Evolutionary conservation across 92 coral and sea anemone genomes (phyloP).

Genomic region (Palythoa caribaeorum): DNA sequence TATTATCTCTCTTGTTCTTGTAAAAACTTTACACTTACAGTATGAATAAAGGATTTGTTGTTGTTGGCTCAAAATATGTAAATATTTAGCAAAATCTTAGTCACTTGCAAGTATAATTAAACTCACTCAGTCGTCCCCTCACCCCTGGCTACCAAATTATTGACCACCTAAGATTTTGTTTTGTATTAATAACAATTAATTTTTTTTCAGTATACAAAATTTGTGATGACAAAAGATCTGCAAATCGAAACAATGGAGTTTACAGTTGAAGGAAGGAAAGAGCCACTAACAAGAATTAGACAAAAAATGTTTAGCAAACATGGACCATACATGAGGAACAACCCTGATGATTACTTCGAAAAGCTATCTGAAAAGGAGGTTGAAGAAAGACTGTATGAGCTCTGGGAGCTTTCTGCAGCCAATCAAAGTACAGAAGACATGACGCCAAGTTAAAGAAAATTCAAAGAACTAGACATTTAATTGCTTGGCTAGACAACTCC

Average conservation of each 20-base stretch:
- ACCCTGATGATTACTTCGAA: conserved; percentile 24
- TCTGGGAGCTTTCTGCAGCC: conserved; percentile 12
- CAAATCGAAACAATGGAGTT: conserved; percentile 14
- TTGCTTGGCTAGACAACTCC: conserved; percentile 63
- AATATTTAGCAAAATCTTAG: too few species aligned
- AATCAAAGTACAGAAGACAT: conserved; percentile 12
- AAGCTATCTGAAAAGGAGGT: neutral
- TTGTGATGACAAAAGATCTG: conserved; percentile 58
- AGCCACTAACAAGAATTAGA: conserved; percentile 44
- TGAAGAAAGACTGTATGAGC: conserved; percentile 26
- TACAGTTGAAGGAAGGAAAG: conserved; percentile 53
- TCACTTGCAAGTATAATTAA: too few species aligned
- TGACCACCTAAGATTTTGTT: neutral
- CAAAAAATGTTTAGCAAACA: conserved; percentile 45
- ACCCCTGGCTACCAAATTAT: neutral
- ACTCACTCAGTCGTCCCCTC: neutral
- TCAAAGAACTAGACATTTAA: conserved; percentile 49
- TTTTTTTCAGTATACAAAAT: conserved; percentile 59
- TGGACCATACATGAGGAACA: conserved; percentile 38
- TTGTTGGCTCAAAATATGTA: too few species aligned
- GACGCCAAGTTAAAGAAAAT: conserved; percentile 29
- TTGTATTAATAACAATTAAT: neutral
- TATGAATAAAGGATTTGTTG: too few species aligned
- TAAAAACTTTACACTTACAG: too few species aligned
- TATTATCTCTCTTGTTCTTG: neutral